Conservation (phyloP, 2,888 invertebrate species). For the Neelides folsomi region DNA sequence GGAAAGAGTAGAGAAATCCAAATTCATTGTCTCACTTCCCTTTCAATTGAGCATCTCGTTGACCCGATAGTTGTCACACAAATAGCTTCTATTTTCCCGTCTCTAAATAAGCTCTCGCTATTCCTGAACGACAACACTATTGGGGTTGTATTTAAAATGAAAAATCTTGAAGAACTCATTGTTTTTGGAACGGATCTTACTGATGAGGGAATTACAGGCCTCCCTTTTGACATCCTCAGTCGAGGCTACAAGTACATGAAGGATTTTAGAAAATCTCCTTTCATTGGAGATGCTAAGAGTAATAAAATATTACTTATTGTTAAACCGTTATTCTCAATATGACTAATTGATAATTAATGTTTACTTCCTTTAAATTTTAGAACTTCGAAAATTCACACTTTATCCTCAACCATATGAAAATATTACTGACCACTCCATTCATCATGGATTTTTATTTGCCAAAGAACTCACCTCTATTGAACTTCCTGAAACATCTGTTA, state of each 20-base stretch:
- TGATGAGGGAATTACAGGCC: conserved; percentile 23
- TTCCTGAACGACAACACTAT: conserved; percentile 23
- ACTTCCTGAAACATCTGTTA: conserved; percentile 23
- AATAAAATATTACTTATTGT: neutral
- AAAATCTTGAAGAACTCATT: conserved; percentile 15
- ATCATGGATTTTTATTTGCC: conserved; percentile 19
- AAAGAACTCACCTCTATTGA: conserved; percentile 17
- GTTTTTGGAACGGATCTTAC: conserved; percentile 20
- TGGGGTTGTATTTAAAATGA: conserved; percentile 13
- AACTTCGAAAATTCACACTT: conserved; percentile 16
- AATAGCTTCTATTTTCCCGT: conserved; percentile 14
- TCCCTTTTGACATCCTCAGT: conserved; percentile 7
- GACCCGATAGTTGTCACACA: conserved; percentile 12
- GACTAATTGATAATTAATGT: neutral
- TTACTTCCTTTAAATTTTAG: conserved; percentile 6
- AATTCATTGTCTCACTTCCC: conserved; percentile 9
- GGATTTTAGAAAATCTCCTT: conserved; percentile 13
- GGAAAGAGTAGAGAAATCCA: neutral
- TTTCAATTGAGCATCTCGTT: conserved; percentile 21
- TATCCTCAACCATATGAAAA: conserved; percentile 22
- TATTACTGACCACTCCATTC: conserved; percentile 18
- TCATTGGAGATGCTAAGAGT: conserved; percentile 23
- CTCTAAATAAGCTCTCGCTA: conserved; percentile 11
- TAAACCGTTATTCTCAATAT: neutral
- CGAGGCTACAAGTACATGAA: conserved; percentile 12